Evolutionary conservation across 1,140 invertebrate species (phyloP), one percentile per base, ranked within the genome.

Genomic region (Drosophila novamexicana): DNA sequence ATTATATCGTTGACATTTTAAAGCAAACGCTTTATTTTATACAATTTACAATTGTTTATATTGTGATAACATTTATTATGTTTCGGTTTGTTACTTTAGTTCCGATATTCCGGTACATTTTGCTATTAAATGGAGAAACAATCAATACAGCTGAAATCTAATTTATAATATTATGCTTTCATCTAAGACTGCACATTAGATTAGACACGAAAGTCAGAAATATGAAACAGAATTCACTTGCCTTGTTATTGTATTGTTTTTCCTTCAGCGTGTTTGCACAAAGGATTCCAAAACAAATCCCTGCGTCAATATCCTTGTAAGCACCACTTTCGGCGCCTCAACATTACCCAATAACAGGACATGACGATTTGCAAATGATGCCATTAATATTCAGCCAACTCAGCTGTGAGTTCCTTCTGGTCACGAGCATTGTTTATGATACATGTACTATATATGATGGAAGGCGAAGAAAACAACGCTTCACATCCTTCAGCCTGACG

Each of bases 351-450:
- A 79, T 82, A 82, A 77, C 50, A 67, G 73, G 73, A 72, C 63
- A 62, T 79, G 83, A 77, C 79, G 79, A 86, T 82, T 88, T 88
- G 83, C 76, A 88, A 82, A 86, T 79, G 68, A 88, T 82, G 67
- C 74, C 83, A 88, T 82, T 73, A 79, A 83, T 88, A 82, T 62
- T 10, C 10, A 10, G 34, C 14, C 14, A 36, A 56, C 49, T 53
- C 12, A 14, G 9, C 34, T 8, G 22, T 50, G 18, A 32, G 22
- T 29, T 9, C 10, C 45, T 64, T 1, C 52, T 62, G 50, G 8
- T n/a, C 50, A 63, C 63, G 40, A 42, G 42, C 37, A 64, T 83
- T 78, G 71, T 76, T 78, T 69, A 85, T 76, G 64, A 72, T 65
- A 62, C 53, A 70, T 69, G 66, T 18, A n/a, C 22, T 29, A 5